Base-by-base conservation (phyloP, 1,140 invertebrate genomes). In the Lordiphosa collinella region DNA sequence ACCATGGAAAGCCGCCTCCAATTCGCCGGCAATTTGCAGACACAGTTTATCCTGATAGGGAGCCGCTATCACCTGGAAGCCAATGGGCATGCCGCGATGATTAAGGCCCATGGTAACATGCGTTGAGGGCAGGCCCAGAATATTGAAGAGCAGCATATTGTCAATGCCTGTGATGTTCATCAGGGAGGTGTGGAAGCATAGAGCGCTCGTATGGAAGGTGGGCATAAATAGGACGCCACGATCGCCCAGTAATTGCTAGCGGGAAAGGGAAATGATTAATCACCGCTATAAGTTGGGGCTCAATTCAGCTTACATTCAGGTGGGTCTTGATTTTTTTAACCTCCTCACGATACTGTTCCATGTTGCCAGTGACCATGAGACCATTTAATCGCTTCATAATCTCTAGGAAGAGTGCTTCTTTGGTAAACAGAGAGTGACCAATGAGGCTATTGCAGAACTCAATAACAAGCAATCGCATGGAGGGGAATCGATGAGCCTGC, bases 1-100 rank as follows among this genome's bases (percentile, higher is more conserved):
- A 2, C 96, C 96, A 10, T 95, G 94, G 84, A 96, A 95, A 1
- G 89, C 92, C 51, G 90, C 91, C 80, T 97, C 95, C 9, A 98
- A 84, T 60, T 95, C 93, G 61, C 90, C 84, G 1, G 96, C 96
- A 7, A 96, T 92, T 7, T 93, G 93, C 29, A 97, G 85, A 53
- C 94, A 94, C 0, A 96, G 86, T 53, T 93, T 91, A 87, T 98
- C 96, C 86, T 93, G 91, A 78, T 92, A 89, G 1, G 91, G 90
- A 0, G 90, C 92, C 1, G 93, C 92, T 38, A 93, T 89, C 65
- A 93, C 93, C 90, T 96, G 95, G 52, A 96, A 75, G 12, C 94
- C 94, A 12, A 96, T 71, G 0, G 96, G 96, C 57, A 96, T 76
- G 1, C 93, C 93, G 9, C 92, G 79, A 1, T 86, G 82, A 64